These are phyloP conservation scores for Sepioteuthis lessoniana DNA, from an alignment of 2,888 invertebrate species.

Conservation along the genomic window DNA sequence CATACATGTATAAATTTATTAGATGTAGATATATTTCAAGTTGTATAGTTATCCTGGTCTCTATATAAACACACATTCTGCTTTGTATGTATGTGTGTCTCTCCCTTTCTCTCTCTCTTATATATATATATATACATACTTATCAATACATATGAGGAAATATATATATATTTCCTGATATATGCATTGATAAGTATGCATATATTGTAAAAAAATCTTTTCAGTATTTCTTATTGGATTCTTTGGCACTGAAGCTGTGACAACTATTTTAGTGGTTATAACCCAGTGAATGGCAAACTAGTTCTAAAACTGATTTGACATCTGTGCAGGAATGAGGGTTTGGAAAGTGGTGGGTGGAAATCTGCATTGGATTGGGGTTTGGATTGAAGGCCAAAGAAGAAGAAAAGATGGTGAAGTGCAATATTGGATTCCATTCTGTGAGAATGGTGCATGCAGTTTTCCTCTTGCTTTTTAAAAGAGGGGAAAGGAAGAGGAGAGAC, in stretches of 20 bases:
- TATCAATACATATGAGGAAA: neutral
- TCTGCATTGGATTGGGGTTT: neutral
- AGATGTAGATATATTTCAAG: neutral
- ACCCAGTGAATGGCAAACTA: neutral
- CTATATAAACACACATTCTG: too few species aligned
- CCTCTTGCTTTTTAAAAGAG: neutral
- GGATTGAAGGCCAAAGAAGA: too few species aligned
- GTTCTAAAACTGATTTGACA: neutral
- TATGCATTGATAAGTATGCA: neutral
- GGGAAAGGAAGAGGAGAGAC: neutral
- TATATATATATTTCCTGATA: too few species aligned
- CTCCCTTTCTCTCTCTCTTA: neutral
- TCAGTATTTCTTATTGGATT: conserved; percentile 33
- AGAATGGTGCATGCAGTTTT: conserved; percentile 5
- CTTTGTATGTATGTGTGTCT: too few species aligned
- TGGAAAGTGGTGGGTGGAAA: neutral
- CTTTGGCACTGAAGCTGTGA: neutral
- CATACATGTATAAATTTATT: neutral
- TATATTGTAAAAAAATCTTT: neutral
- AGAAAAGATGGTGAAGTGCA: neutral
- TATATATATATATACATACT: neutral
- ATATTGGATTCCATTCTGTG: conserved; percentile 33
- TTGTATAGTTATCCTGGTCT: too few species aligned
- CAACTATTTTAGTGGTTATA: neutral
- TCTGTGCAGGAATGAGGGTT: neutral